phyloP scores from a whole-genome alignment of 2,797 vertebrate genomes.

The Sebastes vulpes region DNA sequence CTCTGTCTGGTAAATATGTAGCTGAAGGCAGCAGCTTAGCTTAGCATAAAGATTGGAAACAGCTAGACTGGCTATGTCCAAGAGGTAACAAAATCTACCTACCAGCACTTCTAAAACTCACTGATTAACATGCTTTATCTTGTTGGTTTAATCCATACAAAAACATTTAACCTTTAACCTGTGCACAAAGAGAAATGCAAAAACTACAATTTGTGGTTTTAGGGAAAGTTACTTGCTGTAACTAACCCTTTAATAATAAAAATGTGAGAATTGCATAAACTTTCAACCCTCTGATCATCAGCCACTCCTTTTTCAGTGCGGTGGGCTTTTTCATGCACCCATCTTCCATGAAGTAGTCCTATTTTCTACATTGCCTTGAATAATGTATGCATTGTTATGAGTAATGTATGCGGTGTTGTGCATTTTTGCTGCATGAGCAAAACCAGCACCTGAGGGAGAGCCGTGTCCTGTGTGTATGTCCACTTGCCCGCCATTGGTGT shows the following conservation, averaged over 20 bases:
- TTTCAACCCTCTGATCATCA: not conserved
- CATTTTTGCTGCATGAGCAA: slow-evolving; percentile 39
- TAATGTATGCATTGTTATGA: slow-evolving; percentile 21
- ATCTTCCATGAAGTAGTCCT: not conserved
- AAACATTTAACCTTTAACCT: not conserved
- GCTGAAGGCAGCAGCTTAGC: not conserved
- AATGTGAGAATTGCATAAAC: not conserved
- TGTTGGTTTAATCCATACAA: not conserved
- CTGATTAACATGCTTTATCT: not conserved
- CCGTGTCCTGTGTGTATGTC: slow-evolving; percentile 90
- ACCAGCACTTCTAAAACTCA: not conserved
- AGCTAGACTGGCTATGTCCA: not conserved
- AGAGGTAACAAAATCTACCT: not conserved
- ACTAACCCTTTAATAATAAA: not conserved
- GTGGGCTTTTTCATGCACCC: not conserved
- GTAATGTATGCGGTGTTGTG: slow-evolving; percentile 34
- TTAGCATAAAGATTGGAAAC: not conserved
- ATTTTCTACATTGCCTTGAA: slow-evolving; percentile 28
- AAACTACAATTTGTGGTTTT: not conserved
- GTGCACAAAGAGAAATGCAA: not conserved
- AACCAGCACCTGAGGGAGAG: slow-evolving; percentile 84
- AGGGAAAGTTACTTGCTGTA: not conserved
- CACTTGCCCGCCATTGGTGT: slow-evolving; percentile 91
- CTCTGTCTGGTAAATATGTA: not conserved
- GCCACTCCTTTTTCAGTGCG: not conserved